phyloP scores from a whole-genome alignment of 2,113 vertebrate species.

The Elachura formosa region DNA sequence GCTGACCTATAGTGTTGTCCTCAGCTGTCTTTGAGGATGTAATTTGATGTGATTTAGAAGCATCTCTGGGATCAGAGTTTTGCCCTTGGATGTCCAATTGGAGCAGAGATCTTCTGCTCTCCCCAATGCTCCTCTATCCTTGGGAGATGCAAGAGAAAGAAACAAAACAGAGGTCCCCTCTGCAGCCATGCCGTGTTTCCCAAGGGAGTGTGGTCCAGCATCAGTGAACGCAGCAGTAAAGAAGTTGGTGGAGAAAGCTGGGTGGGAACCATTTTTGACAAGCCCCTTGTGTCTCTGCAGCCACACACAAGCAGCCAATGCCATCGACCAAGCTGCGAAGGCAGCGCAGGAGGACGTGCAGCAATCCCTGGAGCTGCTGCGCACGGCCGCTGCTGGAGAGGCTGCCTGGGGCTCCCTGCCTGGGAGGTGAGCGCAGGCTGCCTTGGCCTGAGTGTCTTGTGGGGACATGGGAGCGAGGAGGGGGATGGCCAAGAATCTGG shows the following conservation, averaged over 20 bases:
- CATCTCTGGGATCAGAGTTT: not conserved
- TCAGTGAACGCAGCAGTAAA: rapidly evolving
- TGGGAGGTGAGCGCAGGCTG: conserved; percentile 67
- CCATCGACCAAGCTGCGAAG: conserved; percentile 52
- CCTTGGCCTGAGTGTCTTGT: rapidly evolving
- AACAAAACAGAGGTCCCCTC: rapidly evolving
- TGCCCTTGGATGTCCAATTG: not conserved
- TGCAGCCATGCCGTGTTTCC: rapidly evolving
- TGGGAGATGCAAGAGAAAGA: not conserved
- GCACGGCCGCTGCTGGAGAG: conserved; percentile 17
- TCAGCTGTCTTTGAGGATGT: not conserved
- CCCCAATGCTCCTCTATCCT: not conserved
- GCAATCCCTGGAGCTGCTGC: conserved; percentile 69
- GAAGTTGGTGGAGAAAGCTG: rapidly evolving
- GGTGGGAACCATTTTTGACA: not conserved
- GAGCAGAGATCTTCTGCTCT: not conserved
- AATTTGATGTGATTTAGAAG: not conserved
- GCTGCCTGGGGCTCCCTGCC: conserved; percentile 25
- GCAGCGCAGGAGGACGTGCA: conserved; percentile 50
- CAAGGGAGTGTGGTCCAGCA: rapidly evolving
- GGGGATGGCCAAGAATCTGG: rapidly evolving
- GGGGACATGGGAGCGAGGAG: rapidly evolving
- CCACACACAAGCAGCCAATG: conserved; percentile 67
- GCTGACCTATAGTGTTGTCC: not conserved
- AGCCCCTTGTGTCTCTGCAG: conserved; percentile 53